These are phyloP conservation scores for Globodera rostochiensis DNA, from an alignment of 1,140 invertebrate genomes.

Conservation along the genomic window DNA sequence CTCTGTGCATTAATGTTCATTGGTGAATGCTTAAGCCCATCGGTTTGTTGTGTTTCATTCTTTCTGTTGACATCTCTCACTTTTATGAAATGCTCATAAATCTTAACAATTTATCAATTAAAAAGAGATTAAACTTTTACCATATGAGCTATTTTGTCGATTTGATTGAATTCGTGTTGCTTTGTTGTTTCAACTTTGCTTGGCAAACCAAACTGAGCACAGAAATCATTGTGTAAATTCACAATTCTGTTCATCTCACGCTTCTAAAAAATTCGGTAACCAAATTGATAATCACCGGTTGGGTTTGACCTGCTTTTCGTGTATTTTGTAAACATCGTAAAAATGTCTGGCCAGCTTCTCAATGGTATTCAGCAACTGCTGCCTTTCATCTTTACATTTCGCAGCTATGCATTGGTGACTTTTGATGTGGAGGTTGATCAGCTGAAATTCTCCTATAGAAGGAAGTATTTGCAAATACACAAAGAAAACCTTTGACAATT, in stretches of 20 bases:
- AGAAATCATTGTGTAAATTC: slow-evolving; percentile 12
- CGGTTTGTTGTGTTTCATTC: not conserved
- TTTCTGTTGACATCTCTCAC: slow-evolving; percentile 1
- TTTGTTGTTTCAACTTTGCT: not conserved
- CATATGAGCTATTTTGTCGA: slow-evolving; percentile 12
- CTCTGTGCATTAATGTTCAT: not conserved
- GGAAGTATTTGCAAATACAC: not conserved
- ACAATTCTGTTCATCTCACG: slow-evolving; percentile 13
- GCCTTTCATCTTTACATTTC: slow-evolving; percentile 12
- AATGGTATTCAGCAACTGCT: slow-evolving; percentile 4
- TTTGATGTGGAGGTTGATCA: slow-evolving; percentile 9
- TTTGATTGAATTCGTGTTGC: not conserved
- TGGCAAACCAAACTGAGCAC: slow-evolving; percentile 9
- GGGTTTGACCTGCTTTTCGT: slow-evolving; percentile 8
- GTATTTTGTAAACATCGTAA: slow-evolving; percentile 10
- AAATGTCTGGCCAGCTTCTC: not conserved
- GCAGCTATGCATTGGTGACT: not conserved
- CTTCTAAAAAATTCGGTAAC: not conserved
- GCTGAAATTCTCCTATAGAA: not conserved
- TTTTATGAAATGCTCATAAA: not conserved
- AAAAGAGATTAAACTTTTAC: not conserved
- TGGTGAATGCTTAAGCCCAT: not conserved
- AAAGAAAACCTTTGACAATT: slow-evolving; percentile 18
- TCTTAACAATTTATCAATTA: not conserved
- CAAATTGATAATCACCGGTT: not conserved